Evolutionary conservation across 2,113 vertebrate species (phyloP).

Genomic region (Phrynocephalus versicolor): DNA sequence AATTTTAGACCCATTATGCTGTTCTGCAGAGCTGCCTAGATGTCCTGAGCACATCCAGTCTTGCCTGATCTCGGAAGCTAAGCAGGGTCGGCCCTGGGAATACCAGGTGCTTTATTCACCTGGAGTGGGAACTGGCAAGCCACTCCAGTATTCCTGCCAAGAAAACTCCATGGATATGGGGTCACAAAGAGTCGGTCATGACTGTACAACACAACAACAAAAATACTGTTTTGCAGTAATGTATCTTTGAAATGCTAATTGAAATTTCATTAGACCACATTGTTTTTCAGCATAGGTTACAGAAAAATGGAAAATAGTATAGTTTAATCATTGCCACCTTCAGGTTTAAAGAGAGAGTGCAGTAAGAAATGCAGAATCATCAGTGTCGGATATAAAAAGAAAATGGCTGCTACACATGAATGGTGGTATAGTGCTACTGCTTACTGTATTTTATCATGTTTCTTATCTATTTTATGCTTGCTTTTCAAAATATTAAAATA

Average conservation of each 20-base stretch:
- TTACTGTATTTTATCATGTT: constrained; percentile 41
- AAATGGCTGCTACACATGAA: constrained; percentile 65
- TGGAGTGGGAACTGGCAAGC: no score
- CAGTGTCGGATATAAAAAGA: constrained; percentile 54
- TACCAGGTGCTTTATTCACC: no score
- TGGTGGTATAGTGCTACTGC: constrained; percentile 51
- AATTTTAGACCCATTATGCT: background rate
- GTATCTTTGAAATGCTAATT: background rate
- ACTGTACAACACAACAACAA: no score
- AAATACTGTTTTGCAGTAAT: background rate
- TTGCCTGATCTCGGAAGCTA: no score
- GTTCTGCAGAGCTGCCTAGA: no score
- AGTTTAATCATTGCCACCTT: constrained; percentile 34
- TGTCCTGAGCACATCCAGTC: no score
- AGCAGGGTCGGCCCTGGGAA: no score
- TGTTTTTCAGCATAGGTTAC: background rate
- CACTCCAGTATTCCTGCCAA: no score
- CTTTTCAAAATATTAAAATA: background rate
- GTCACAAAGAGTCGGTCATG: no score
- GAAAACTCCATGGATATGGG: no score
- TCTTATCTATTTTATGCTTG: background rate
- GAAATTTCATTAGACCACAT: fast-evolving
- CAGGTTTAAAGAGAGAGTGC: constrained; percentile 45
- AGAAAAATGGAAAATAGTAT: background rate
- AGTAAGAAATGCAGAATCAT: constrained; percentile 26